phyloP scores from a whole-genome alignment of 1,140 invertebrate species.

The Drosophila insularis region DNA sequence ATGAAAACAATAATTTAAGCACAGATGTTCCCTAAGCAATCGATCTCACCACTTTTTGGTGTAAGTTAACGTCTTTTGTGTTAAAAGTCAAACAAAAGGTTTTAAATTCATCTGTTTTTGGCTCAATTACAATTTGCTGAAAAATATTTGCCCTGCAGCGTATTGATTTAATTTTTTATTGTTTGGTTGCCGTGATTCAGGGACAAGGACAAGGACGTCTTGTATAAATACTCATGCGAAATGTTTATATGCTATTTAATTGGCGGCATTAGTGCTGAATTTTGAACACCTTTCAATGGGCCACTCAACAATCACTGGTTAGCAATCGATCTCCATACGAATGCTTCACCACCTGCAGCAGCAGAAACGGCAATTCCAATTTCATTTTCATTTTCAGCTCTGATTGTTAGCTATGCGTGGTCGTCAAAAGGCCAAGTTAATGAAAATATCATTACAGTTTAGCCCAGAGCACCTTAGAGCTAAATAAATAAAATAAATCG shows the following conservation, averaged over 20 bases:
- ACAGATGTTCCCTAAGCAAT: too few relatives aligned
- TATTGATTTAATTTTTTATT: conserved; percentile 30
- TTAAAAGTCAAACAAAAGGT: not conserved
- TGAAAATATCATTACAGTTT: conserved; percentile 77
- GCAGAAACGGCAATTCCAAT: conserved; percentile 18
- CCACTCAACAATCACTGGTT: conserved; percentile 46
- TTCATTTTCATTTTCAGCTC: conserved; percentile 14
- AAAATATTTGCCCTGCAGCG: conserved; percentile 10
- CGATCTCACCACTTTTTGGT: too few relatives aligned
- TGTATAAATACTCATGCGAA: conserved; percentile 64
- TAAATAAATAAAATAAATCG: conserved; percentile 9
- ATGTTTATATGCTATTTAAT: conserved; percentile 47
- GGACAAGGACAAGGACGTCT: conserved; percentile 77
- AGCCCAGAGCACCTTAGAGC: conserved; percentile 62
- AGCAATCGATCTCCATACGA: not conserved
- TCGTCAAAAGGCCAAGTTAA: conserved; percentile 75
- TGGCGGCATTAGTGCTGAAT: conserved; percentile 69
- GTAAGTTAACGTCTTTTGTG: not conserved
- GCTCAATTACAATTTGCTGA: not conserved
- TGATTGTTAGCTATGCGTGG: conserved; percentile 63
- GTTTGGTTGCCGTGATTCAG: conserved; percentile 34
- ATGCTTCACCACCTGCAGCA: conserved; percentile 53
- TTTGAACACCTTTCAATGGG: conserved; percentile 67
- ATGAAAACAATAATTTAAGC: too few relatives aligned
- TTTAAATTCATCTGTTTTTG: conserved; percentile 2